phyloP scores from a whole-genome alignment of 2,113 vertebrate genomes.

The Gnathonemus longibarbis region DNA sequence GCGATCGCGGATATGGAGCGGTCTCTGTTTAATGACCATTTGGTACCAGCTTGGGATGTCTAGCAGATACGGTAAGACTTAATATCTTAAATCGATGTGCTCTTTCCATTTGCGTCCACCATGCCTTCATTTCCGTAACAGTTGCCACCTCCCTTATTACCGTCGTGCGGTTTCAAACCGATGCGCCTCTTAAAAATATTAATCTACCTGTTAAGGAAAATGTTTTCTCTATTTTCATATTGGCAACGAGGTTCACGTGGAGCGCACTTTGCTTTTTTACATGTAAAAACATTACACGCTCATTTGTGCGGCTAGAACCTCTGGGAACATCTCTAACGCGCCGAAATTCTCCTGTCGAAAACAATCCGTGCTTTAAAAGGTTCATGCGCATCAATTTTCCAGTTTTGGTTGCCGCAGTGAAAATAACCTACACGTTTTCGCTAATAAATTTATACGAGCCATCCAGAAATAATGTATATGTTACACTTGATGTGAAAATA shows the following conservation, averaged over 20 bases:
- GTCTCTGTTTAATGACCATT: conserved; percentile 54
- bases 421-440: not conserved
- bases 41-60: conserved; percentile 51
- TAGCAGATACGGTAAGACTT: conserved; percentile 58
- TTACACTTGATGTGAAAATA: not conserved
- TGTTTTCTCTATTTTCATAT: not conserved
- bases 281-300: not conserved
- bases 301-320: not conserved
- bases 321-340: not conserved
- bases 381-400: not conserved
- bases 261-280: not conserved
- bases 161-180: not conserved
- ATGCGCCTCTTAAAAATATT: not conserved
- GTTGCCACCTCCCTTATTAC: not conserved
- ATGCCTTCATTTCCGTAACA: not conserved
- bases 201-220: not conserved
- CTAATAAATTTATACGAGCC: not conserved
- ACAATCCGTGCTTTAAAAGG: not conserved
- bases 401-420: not conserved
- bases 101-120: not conserved
- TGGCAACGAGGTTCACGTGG: not conserved
- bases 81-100: not conserved
- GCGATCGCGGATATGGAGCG: conserved; percentile 50
- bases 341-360: not conserved
- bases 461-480: not conserved